phyloP scores from a whole-genome alignment of 2,797 vertebrate species.

The Brotogeris chrysoptera region DNA sequence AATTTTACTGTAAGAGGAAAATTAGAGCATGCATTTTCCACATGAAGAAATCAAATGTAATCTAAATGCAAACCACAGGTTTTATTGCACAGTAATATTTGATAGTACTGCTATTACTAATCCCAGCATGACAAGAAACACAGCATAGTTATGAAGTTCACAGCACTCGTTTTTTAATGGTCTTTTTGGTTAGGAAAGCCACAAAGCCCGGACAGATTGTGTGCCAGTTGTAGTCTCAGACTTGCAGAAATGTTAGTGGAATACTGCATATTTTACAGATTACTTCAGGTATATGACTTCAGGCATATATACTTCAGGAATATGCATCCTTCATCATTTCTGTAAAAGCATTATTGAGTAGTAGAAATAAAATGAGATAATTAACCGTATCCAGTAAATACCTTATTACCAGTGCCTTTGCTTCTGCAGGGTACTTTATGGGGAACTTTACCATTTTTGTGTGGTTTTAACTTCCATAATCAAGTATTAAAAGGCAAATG shows the following conservation, averaged over 20 bases:
- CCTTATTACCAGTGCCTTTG: background rate
- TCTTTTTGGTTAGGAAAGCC: slow-evolving; percentile 15
- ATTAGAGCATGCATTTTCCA: slow-evolving; percentile 69
- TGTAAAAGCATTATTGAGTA: background rate
- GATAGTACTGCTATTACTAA: slow-evolving; percentile 60
- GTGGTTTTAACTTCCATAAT: background rate
- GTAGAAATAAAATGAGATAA: background rate
- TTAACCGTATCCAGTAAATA: background rate
- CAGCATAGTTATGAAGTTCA: slow-evolving; percentile 35
- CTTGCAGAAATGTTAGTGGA: background rate
- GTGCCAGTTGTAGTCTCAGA: background rate
- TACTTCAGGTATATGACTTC: background rate
- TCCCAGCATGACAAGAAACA: slow-evolving; percentile 67
- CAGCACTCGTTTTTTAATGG: slow-evolving; percentile 22
- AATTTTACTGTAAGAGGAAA: slow-evolving; percentile 71
- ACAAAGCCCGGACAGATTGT: background rate
- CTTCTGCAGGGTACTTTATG: background rate
- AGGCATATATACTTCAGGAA: too few relatives aligned
- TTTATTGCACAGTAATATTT: slow-evolving; percentile 57
- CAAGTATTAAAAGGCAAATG: background rate
- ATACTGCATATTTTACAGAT: background rate
- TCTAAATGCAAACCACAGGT: slow-evolving; percentile 71
- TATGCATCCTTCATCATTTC: background rate
- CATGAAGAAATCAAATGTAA: slow-evolving; percentile 70
- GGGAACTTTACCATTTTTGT: background rate